Conservation (phyloP, 1,140 invertebrate genomes). For the Chrysomallon squamiferum region DNA sequence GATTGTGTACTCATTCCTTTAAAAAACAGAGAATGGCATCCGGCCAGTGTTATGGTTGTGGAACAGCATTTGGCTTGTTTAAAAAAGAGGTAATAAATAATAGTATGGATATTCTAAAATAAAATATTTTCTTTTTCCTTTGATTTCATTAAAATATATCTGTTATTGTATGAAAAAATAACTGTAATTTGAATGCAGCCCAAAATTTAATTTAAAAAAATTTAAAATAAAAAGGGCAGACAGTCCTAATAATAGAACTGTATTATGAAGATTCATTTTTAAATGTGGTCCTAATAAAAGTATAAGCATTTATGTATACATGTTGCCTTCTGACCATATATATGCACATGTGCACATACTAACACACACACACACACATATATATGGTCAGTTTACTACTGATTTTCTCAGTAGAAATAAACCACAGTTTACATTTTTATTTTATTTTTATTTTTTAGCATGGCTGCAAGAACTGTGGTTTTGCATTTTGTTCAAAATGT, state of each 20-base stretch:
- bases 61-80: slow-evolving; percentile 41
- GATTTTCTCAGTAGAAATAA: too few species aligned
- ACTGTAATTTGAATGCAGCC: neutral
- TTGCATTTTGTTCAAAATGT: slow-evolving; percentile 61
- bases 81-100: slow-evolving; percentile 41
- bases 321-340: too few species aligned
- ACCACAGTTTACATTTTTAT: too few species aligned
- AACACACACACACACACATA: too few species aligned
- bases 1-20: too few species aligned
- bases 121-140: neutral
- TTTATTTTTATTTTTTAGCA: slow-evolving; percentile 38
- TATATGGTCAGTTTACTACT: too few species aligned
- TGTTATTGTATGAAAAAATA: neutral
- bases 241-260: neutral
- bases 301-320: too few species aligned
- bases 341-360: too few species aligned
- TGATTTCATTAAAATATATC: neutral
- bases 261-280: neutral
- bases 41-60: slow-evolving; percentile 44
- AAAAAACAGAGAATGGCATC: slow-evolving; percentile 3
- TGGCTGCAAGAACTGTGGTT: slow-evolving; percentile 63
- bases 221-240: neutral
- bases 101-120: neutral
- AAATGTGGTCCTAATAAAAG: too few species aligned
- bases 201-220: neutral